Evolutionary conservation across 2,113 vertebrate species (phyloP).

Genomic region (Calypte anna): DNA sequence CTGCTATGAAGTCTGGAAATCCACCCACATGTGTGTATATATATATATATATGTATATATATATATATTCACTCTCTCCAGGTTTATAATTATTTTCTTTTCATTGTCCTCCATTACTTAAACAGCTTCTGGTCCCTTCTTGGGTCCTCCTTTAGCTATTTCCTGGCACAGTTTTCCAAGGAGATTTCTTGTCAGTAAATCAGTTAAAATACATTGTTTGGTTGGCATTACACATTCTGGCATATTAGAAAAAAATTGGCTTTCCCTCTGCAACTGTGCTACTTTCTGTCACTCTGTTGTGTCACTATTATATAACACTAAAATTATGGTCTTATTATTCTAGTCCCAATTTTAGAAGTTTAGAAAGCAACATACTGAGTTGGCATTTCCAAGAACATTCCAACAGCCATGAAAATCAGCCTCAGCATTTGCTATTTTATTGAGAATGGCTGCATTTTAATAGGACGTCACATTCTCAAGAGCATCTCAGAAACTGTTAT

Average conservation of each 20-base stretch:
- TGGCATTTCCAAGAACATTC: not conserved
- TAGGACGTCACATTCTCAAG: not conserved
- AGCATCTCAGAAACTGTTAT: not conserved
- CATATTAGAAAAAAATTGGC: not conserved
- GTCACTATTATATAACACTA: slow-evolving; percentile 4
- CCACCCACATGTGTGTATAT: not conserved
- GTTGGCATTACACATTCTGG: not conserved
- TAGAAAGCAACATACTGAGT: not conserved
- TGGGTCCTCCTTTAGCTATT: not conserved
- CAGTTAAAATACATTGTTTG: not conserved
- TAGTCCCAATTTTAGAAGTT: slow-evolving; percentile 9
- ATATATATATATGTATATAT: not conserved
- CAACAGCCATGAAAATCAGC: not conserved
- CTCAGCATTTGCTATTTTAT: not conserved
- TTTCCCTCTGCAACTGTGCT: not conserved
- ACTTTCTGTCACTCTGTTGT: slow-evolving; percentile 1
- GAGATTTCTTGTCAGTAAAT: not conserved
- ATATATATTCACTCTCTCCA: not conserved
- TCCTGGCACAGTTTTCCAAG: not conserved
- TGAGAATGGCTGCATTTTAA: not conserved
- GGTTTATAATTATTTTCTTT: not conserved
- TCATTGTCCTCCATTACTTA: not conserved
- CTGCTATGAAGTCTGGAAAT: not conserved
- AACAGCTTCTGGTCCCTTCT: not conserved
- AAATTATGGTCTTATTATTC: not conserved